Conservation (phyloP, 2,113 vertebrate species). For the Neopipo cinnamomea region DNA sequence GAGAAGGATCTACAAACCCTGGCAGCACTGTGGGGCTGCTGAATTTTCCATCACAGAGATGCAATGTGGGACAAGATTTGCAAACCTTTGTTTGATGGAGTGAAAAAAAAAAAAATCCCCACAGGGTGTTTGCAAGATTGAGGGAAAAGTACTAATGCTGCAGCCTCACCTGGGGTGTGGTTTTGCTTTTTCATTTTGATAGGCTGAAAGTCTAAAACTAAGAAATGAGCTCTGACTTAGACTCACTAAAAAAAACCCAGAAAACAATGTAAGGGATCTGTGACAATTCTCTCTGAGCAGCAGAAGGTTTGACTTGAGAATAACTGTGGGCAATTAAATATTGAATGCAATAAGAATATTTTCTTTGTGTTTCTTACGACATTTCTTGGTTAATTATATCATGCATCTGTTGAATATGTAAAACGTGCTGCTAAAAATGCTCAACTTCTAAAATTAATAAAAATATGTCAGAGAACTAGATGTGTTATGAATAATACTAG, state of each 20-base stretch:
- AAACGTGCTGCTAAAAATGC: constrained; percentile 26
- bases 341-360: constrained; percentile 14
- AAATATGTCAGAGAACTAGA: constrained; percentile 31
- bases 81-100: neutral
- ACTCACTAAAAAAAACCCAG: neutral
- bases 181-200: neutral
- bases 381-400: constrained; percentile 47
- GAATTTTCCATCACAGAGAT: neutral
- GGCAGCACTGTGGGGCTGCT: neutral
- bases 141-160: neutral
- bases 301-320: constrained; percentile 1
- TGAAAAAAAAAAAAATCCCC: neutral
- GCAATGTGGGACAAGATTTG: neutral
- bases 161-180: neutral
- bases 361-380: constrained; percentile 9
- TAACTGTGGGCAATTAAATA: constrained; percentile 25
- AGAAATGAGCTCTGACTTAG: neutral
- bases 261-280: neutral
- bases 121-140: neutral
- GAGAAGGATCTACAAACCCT: neutral
- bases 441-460: constrained; percentile 33
- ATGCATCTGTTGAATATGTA: neutral
- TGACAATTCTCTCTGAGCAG: neutral
- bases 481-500: constrained; percentile 39
- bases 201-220: neutral